These are phyloP conservation scores for Calidris pygmaea DNA, from an alignment of 2,113 vertebrate genomes.

Conservation along the genomic window DNA sequence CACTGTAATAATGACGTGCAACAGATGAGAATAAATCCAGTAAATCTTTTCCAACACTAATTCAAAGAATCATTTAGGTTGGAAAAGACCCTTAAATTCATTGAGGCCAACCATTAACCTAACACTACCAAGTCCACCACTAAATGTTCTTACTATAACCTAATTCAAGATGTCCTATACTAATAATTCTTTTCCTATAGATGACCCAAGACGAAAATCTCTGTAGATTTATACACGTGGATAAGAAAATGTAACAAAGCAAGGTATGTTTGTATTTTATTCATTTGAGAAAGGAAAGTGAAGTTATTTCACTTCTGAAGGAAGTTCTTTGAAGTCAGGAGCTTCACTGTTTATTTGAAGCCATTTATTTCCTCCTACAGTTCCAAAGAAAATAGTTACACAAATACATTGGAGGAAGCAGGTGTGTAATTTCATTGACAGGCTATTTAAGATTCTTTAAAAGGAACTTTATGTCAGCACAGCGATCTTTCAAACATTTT, in stretches of 20 bases:
- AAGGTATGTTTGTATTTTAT: neutral
- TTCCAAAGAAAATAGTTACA: conserved; percentile 49
- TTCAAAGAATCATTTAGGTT: neutral
- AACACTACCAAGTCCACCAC: neutral
- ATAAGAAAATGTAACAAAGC: neutral
- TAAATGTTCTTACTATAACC: neutral
- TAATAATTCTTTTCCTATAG: neutral
- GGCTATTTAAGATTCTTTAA: neutral
- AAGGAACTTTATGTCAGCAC: neutral
- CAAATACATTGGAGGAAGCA: conserved; percentile 37
- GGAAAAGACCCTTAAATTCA: neutral
- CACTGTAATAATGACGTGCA: neutral
- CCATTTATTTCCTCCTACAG: conserved; percentile 47
- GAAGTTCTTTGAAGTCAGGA: conserved; percentile 30
- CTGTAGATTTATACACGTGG: neutral
- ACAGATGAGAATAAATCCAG: neutral
- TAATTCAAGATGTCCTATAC: neutral
- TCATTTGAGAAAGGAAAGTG: conserved; percentile 20
- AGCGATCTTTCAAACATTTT: neutral
- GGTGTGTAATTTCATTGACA: conserved; percentile 5
- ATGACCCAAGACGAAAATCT: neutral
- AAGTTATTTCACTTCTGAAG: conserved; percentile 43
- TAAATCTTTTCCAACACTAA: neutral
- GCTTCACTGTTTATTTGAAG: conserved; percentile 22
- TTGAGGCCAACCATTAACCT: neutral